phyloP scores from a whole-genome alignment of 92 coral and sea anemone species.

The Actinostola sp. region DNA sequence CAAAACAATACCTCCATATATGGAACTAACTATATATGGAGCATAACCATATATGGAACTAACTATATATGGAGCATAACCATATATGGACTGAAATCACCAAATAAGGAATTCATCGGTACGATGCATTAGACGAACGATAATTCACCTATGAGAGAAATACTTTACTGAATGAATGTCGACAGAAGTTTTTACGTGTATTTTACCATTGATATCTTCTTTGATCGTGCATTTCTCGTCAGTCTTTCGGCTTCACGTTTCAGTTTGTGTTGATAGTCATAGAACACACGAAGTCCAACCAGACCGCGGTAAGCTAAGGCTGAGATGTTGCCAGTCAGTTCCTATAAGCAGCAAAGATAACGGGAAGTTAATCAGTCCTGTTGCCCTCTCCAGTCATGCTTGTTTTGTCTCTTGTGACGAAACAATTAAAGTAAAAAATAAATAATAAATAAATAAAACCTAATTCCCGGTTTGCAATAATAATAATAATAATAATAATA shows the following conservation, averaged over 20 bases:
- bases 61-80: too few species aligned
- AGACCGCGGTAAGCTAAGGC: constrained; percentile 39
- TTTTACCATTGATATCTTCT: constrained; percentile 21
- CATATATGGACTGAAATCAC: too few species aligned
- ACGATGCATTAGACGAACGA: too few species aligned
- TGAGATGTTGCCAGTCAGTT: constrained; percentile 43
- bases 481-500: too few species aligned
- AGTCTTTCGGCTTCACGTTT: constrained; percentile 33
- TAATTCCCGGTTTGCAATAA: too few species aligned
- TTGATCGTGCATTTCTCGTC: constrained; percentile 12
- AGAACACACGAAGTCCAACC: constrained; percentile 33
- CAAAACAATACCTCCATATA: too few species aligned
- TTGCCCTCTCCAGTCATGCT: too few species aligned
- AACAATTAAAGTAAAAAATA: too few species aligned
- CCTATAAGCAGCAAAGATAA: constrained; percentile 6
- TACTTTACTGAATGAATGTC: background rate
- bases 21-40: too few species aligned
- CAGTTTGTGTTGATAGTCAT: constrained; percentile 21
- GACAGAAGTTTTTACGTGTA: background rate
- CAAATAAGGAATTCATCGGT: too few species aligned
- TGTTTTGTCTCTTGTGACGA: background rate
- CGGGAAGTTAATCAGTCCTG: background rate
- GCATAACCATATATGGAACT: too few species aligned
- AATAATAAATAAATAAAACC: too few species aligned
- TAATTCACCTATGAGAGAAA: background rate